These are phyloP conservation scores for Numenius arquata DNA, from an alignment of 2,113 vertebrate genomes.

Conservation along the genomic window DNA sequence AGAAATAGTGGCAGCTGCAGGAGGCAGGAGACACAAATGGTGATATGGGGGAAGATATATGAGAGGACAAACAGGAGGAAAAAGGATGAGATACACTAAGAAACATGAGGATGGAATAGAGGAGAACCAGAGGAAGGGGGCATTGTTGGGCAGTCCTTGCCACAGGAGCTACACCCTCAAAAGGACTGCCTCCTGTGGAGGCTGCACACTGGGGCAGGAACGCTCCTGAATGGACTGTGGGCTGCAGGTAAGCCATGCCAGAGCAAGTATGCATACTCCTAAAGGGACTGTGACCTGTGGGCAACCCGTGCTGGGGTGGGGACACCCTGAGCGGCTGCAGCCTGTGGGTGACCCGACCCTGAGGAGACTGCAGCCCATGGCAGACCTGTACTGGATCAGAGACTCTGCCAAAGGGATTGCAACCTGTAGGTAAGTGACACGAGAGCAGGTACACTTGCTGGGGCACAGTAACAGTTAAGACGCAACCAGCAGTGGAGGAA, in stretches of 20 bases:
- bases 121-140: background rate
- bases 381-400: background rate
- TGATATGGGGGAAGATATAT: rapidly evolving
- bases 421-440: background rate
- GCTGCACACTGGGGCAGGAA: background rate
- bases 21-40: background rate
- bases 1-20: background rate
- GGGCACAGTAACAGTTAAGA: background rate
- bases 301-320: rapidly evolving
- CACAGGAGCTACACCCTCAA: background rate
- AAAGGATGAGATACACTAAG: background rate
- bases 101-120: background rate
- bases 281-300: background rate
- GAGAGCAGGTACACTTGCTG: background rate
- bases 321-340: too few species aligned
- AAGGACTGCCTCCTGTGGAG: background rate
- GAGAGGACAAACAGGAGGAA: background rate
- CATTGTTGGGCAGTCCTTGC: rapidly evolving
- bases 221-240: background rate
- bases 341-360: too few species aligned
- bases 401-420: background rate
- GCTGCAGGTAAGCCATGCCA: background rate
- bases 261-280: background rate
- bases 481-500: background rate
- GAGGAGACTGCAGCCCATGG: background rate